These are phyloP conservation scores for Chelon auratus DNA, from an alignment of 2,797 vertebrate genomes.

Conservation along the genomic window DNA sequence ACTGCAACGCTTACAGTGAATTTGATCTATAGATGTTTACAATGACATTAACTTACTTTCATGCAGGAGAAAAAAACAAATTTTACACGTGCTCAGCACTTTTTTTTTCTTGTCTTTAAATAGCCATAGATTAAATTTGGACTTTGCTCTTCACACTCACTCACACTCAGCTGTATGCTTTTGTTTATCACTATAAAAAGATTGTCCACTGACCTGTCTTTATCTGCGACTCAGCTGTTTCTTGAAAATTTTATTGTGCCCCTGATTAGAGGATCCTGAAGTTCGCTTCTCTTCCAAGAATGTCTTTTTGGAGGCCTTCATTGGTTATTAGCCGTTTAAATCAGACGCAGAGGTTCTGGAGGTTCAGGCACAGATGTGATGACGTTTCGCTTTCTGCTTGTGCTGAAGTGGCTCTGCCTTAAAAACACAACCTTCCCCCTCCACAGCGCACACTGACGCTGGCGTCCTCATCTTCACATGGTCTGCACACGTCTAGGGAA, in stretches of 20 bases:
- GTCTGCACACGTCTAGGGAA: not conserved
- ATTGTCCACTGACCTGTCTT: constrained; percentile 15
- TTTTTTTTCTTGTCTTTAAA: constrained; percentile 35
- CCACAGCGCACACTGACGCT: constrained; percentile 1
- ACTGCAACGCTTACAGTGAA: not conserved
- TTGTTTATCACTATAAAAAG: constrained; percentile 27
- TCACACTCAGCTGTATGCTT: constrained; percentile 30
- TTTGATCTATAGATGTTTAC: constrained; percentile 23
- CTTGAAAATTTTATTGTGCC: constrained; percentile 23
- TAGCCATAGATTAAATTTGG: constrained; percentile 45
- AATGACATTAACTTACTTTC: constrained; percentile 53
- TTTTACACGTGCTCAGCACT: constrained; percentile 35
- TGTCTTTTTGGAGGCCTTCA: constrained; percentile 27
- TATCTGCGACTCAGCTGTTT: constrained; percentile 23
- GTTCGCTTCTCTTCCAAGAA: constrained; percentile 17
- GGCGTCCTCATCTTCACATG: not conserved
- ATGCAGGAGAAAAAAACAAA: constrained; percentile 15
- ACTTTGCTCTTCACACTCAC: constrained; percentile 39
- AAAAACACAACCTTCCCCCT: constrained; percentile 16
- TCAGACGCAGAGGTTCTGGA: constrained; percentile 24
- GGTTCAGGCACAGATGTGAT: constrained; percentile 35
- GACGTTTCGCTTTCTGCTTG: constrained; percentile 3
- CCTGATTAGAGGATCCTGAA: constrained; percentile 20
- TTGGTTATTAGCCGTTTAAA: constrained; percentile 39
- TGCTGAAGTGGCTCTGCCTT: constrained; percentile 23